Percentiles rank a stretch among this genome's conserved stretches.
phyloP scores from a whole-genome alignment of 2,113 vertebrate genomes.

The Aspiorhynchus laticeps region DNA sequence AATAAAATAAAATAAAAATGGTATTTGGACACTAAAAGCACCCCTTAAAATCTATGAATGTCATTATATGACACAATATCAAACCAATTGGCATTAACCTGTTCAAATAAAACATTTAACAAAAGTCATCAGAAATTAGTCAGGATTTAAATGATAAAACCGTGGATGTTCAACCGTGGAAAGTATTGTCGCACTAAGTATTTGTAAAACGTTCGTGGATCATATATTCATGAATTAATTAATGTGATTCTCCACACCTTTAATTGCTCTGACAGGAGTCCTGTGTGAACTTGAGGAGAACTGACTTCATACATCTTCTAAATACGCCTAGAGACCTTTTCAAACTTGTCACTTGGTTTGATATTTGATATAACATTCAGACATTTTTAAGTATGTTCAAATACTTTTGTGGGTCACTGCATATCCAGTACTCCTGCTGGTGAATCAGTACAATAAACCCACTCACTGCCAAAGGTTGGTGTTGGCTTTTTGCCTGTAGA shows the following conservation, averaged over 20 bases:
- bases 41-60: neutral
- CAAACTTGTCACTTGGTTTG: neutral
- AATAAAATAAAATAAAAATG: neutral
- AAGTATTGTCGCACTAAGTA: neutral
- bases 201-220: neutral
- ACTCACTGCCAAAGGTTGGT: neutral
- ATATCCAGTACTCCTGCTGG: neutral
- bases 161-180: neutral
- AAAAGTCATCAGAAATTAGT: neutral
- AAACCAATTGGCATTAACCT: neutral
- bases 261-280: neutral
- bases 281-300: neutral
- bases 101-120: neutral
- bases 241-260: neutral
- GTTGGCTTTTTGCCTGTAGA: neutral
- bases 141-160: neutral
- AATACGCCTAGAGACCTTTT: neutral
- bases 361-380: neutral
- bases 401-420: neutral
- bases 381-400: neutral
- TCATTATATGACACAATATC: neutral
- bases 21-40: neutral
- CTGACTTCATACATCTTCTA: neutral
- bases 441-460: neutral
- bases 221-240: neutral